Percentiles rank a stretch among this genome's conserved stretches.
These are phyloP conservation scores for Anticlea derivata DNA, from an alignment of 2,888 invertebrate genomes.

Conservation along the genomic window DNA sequence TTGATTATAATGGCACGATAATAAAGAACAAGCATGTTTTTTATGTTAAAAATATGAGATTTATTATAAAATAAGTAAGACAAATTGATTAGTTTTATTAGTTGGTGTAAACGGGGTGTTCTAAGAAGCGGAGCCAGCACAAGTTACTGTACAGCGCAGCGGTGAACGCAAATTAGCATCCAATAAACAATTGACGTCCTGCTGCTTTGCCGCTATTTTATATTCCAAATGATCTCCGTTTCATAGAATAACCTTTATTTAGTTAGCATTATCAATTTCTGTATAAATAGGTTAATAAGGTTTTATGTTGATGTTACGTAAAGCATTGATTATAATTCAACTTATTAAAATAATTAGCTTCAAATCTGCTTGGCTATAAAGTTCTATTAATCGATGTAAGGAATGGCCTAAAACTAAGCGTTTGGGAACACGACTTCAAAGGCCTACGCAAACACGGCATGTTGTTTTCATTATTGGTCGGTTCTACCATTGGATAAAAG, in stretches of 20 bases:
- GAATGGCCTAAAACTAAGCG: conserved; percentile 53
- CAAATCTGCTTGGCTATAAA: conserved; percentile 32
- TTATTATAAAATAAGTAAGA: neutral
- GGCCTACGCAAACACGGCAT: conserved; percentile 49
- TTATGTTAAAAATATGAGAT: neutral
- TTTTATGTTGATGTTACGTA: conserved; percentile 15
- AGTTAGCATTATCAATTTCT: conserved; percentile 9
- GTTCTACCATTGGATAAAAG: conserved; percentile 38
- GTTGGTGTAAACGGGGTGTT: neutral
- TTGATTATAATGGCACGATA: no score
- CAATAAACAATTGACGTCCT: neutral
- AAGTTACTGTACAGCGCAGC: no score
- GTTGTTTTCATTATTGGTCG: conserved; percentile 40
- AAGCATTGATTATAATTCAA: conserved; percentile 14
- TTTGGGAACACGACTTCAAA: conserved; percentile 43
- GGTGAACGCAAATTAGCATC: no score
- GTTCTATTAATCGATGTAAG: conserved; percentile 31
- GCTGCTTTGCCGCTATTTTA: neutral
- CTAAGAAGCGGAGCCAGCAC: neutral
- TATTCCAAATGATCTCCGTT: neutral
- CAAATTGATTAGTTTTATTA: neutral
- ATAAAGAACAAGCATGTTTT: neutral
- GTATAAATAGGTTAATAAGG: conserved; percentile 12
- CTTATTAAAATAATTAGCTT: conserved; percentile 26
- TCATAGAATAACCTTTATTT: neutral